Base-by-base conservation (phyloP, 1,140 invertebrate genomes). In the Helicorthomorpha holstii region DNA sequence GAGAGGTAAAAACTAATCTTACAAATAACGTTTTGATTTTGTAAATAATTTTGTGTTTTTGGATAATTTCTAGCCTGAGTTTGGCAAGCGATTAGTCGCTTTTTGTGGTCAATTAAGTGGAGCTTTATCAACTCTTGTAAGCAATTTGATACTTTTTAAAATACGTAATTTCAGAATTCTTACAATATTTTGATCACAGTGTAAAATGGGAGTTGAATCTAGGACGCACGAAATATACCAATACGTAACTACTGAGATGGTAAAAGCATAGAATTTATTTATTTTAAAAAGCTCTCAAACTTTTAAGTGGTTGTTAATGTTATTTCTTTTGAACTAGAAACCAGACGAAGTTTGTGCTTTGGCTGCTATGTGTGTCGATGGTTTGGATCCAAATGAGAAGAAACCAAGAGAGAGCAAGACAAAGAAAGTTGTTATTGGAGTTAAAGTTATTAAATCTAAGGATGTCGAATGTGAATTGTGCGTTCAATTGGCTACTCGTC, bases 401-500 rank as follows among this genome's bases (percentile, higher is more conserved):
- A 34, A 34, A 34, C 29, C 29, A 7, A 34, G 29, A 34, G 7
- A 16, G 16, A 34, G 29, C 29, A 16, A 34, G 16, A 34, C 16
- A 34, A 16, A 7, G 29, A 7, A 7, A n/a, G n/a, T n/a, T n/a
- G n/a, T n/a, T n/a, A n/a, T n/a, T n/a, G 29, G 7, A 34, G 29
- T 34, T 7, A 34, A 34, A 34, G 29, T 34, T 7, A 34, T 14
- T 49, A 56, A 57, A 1, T 53, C 54, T 23, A 59, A 63, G 51
- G 82, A 85, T 64, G 64, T 86, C 29, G 79, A 85, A 19, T 92
- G 86, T 63, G 80, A 89, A 56, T 73, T 91, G 44, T 91, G 86
- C 63, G 77, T 85, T 61, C 81, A 86, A 65, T 62, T 90, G 23
- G 80, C 90, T 0, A 67, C 69, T 29, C 85, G 91, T 69, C 66